phyloP scores from a whole-genome alignment of 1,140 invertebrate species.

The Zaprionus capensis region DNA sequence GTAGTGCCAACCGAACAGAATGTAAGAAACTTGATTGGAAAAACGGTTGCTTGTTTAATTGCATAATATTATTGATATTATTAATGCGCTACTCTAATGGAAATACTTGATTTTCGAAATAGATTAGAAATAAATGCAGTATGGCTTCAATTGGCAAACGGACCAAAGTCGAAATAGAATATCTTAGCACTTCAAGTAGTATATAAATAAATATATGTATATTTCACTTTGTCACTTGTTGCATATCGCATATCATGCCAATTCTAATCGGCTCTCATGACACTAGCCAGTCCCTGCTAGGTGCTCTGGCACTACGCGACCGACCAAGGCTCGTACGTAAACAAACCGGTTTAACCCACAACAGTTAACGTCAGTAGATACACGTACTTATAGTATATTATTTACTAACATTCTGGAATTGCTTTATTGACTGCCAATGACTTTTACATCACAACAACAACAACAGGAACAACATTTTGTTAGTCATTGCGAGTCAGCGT shows the following conservation, averaged over 20 bases:
- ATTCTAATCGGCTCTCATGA: slow-evolving; percentile 19
- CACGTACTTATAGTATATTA: slow-evolving; percentile 11
- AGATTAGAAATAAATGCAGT: not conserved
- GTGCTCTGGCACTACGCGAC: too few relatives aligned
- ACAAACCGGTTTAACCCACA: slow-evolving; percentile 51
- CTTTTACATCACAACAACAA: slow-evolving; percentile 42
- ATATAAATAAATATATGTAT: not conserved
- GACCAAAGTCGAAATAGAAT: not conserved
- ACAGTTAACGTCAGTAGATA: slow-evolving; percentile 37
- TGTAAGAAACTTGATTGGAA: slow-evolving; percentile 35
- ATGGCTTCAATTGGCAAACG: not conserved
- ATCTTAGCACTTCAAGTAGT: slow-evolving; percentile 5
- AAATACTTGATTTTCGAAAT: not conserved
- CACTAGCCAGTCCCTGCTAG: not conserved
- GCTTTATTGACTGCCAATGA: slow-evolving; percentile 44
- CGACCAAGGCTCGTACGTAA: slow-evolving; percentile 15
- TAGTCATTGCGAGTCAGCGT: slow-evolving; percentile 36
- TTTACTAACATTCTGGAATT: slow-evolving; percentile 39
- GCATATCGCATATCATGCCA: slow-evolving; percentile 23
- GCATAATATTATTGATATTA: slow-evolving; percentile 22
- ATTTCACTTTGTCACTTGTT: not conserved
- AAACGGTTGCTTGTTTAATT: slow-evolving; percentile 22
- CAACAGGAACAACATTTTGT: slow-evolving; percentile 9
- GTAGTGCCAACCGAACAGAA: not conserved
- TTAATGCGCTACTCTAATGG: not conserved